A percentile compares a stretch with the other conserved stretches of the same genome.
Evolutionary conservation across 2,113 vertebrate species (phyloP).

Genomic region (Gracilinanus agilis): DNA sequence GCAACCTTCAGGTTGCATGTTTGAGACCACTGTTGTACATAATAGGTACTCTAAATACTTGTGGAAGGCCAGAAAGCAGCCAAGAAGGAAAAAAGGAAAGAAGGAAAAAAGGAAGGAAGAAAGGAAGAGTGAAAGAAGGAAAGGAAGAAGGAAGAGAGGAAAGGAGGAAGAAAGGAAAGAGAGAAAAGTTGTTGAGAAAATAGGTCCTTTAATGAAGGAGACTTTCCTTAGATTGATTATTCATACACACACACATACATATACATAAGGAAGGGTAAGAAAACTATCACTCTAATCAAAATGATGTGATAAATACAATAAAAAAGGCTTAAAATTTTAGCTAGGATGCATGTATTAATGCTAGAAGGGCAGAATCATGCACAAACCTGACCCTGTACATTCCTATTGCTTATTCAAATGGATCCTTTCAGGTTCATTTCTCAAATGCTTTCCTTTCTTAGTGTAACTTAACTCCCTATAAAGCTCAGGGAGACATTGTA

Average conservation of each 20-base stretch:
- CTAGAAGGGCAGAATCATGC: not conserved
- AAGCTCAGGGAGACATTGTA: not conserved
- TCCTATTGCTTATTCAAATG: not conserved
- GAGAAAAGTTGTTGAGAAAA: not conserved
- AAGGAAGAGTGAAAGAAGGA: not conserved
- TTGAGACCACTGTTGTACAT: not conserved
- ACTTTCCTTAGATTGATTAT: not conserved
- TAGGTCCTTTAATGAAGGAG: not conserved
- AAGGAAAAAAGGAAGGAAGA: not conserved
- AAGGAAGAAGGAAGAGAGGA: not conserved
- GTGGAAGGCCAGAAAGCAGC: not conserved
- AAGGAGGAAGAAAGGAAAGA: not conserved
- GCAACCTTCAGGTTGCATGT: not conserved
- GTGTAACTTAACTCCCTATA: not conserved
- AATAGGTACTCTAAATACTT: not conserved
- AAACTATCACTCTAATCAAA: not conserved
- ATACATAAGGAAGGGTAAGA: not conserved
- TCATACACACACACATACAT: not conserved
- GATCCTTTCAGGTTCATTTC: not conserved
- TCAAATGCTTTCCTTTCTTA: conserved; percentile 3
- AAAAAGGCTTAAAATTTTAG: not conserved
- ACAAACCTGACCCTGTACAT: not conserved
- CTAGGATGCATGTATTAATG: not conserved
- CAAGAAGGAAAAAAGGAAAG: not conserved
- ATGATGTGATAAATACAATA: not conserved